These are phyloP conservation scores for Drosophila pandora DNA, from an alignment of 1,140 invertebrate genomes.

Conservation along the genomic window DNA sequence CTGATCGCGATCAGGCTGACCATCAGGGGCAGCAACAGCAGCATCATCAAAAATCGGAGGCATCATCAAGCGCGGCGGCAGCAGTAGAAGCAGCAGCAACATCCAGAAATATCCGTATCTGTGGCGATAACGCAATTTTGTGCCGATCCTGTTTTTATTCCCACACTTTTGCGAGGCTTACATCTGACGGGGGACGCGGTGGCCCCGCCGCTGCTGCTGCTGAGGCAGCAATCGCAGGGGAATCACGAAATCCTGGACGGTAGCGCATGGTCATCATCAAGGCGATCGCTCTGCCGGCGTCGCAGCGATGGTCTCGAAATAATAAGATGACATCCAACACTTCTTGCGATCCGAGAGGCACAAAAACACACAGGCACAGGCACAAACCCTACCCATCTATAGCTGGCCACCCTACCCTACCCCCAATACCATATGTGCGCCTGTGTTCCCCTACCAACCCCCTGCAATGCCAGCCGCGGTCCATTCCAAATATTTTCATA, in stretches of 20 bases:
- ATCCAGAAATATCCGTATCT: constrained; percentile 41
- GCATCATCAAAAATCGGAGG: constrained; percentile 62
- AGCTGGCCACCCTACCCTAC: constrained; percentile 23
- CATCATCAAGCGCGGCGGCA: constrained; percentile 57
- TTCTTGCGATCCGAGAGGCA: constrained; percentile 62
- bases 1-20: constrained; percentile 31
- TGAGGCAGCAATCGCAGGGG: constrained; percentile 43
- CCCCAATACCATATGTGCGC: constrained; percentile 32
- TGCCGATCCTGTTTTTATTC: constrained; percentile 82
- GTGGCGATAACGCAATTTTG: constrained; percentile 61
- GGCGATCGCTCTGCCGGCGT: constrained; percentile 47
- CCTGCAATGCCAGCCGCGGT: constrained; percentile 52
- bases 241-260: constrained; percentile 38
- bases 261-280: constrained; percentile 74
- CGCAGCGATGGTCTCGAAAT: constrained; percentile 74
- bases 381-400: constrained; percentile 18
- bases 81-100: constrained; percentile 6
- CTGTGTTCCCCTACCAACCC: constrained; percentile 37
- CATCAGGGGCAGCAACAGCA: constrained; percentile 36
- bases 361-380: constrained; percentile 39
- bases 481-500: constrained; percentile 75
- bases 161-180: constrained; percentile 79
- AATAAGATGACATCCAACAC: constrained; percentile 84
- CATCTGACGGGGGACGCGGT: constrained; percentile 65
- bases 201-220: constrained; percentile 34